phyloP scores from a whole-genome alignment of 2,888 invertebrate genomes.

The Hymenopus coronatus region DNA sequence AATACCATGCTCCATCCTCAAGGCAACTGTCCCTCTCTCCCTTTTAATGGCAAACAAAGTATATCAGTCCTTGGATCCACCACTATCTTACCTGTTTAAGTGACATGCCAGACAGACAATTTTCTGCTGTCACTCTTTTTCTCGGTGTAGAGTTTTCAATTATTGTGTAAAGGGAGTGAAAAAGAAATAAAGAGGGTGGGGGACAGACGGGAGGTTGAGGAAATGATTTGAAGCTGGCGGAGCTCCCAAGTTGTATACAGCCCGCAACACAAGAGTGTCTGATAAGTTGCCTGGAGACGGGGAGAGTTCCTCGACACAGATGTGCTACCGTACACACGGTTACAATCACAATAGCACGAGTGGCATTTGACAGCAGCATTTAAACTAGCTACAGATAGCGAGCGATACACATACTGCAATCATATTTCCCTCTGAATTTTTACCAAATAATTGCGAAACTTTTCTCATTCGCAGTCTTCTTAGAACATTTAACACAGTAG shows the following conservation, averaged over 20 bases:
- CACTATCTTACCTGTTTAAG: neutral
- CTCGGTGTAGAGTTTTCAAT: neutral
- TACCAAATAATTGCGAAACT: too few species aligned
- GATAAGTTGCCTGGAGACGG: constrained; percentile 12
- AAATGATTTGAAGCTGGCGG: constrained; percentile 3
- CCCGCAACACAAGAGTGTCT: constrained; percentile 1
- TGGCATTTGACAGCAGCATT: neutral
- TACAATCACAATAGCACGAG: neutral
- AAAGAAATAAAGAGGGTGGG: neutral
- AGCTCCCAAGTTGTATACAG: neutral
- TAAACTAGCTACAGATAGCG: too few species aligned
- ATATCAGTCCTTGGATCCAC: neutral
- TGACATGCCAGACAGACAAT: neutral
- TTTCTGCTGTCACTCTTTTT: constrained; percentile 1
- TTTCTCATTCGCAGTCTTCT: too few species aligned
- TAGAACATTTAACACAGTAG: too few species aligned
- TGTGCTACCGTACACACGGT: neutral
- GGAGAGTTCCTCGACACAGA: neutral
- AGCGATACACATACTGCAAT: too few species aligned
- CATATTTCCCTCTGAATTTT: too few species aligned
- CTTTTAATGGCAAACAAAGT: neutral
- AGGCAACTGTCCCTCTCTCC: neutral
- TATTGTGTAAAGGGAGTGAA: neutral
- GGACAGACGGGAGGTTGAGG: neutral
- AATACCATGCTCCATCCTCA: neutral